These are phyloP conservation scores for Drosophila tani DNA, from an alignment of 1,140 invertebrate genomes.

Conservation along the genomic window DNA sequence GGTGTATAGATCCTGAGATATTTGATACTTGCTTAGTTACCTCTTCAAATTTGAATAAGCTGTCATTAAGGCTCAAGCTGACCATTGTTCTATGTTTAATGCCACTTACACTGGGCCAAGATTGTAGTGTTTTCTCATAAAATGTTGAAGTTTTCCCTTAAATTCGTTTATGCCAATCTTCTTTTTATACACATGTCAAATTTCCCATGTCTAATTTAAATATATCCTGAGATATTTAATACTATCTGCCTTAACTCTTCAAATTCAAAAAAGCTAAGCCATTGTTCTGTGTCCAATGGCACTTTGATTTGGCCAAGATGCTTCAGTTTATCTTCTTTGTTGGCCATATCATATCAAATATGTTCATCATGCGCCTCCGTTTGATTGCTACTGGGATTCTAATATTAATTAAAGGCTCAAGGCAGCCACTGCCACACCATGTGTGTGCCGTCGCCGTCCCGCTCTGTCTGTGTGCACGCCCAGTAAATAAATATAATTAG, in stretches of 20 bases:
- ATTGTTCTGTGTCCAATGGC: neutral
- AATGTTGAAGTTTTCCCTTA: too few species aligned
- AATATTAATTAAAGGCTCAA: conserved; percentile 74
- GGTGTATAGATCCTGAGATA: too few species aligned
- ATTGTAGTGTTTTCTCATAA: too few species aligned
- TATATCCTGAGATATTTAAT: neutral
- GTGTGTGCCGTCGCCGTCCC: neutral
- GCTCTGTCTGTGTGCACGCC: conserved; percentile 39
- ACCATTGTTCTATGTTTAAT: too few species aligned
- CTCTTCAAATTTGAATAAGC: too few species aligned
- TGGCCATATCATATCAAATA: conserved; percentile 49
- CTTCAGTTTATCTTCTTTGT: conserved; percentile 7
- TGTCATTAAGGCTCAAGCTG: too few species aligned
- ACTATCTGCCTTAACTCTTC: neutral
- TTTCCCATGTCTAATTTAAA: too few species aligned
- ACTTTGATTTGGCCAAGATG: neutral
- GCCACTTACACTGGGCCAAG: too few species aligned
- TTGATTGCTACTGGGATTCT: conserved; percentile 57
- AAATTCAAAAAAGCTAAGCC: too few species aligned
- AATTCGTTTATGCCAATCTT: too few species aligned
- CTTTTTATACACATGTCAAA: too few species aligned
- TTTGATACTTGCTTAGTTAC: too few species aligned
- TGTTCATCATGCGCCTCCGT: conserved; percentile 54
- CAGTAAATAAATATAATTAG: conserved; percentile 81
- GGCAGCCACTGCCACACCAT: conserved; percentile 15